Base-by-base conservation (phyloP, 2,888 invertebrate species). In the Oscheius onirici region DNA sequence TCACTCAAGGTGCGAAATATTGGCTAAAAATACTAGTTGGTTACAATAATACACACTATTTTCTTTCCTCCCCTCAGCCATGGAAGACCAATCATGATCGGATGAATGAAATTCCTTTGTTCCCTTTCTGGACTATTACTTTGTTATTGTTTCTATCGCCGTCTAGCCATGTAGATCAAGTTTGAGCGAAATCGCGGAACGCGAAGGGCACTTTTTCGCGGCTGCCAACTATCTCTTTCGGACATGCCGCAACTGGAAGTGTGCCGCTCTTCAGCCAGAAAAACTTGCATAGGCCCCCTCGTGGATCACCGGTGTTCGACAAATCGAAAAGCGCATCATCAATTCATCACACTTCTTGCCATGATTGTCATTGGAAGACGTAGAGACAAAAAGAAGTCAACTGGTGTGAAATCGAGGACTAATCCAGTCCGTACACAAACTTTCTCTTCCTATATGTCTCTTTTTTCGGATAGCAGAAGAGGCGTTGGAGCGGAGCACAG, bases 141-240 rank as follows among this genome's bases (percentile, higher is more conserved):
- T 55, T 55, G 55, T 55, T 55, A 55, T 55, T 55, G 55, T 55
- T 55, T 55, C 55, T 55, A 26, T 49, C 22, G 49, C 22, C 22
- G 28, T 55, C n/a, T 55, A 15, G 54, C 22, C 54, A 22, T 24
- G 40, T 28, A 24, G 54, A 52, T 66, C 66, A 54, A 66, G 66
- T 66, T 66, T 52, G 66, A 54, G 66, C 66, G 66, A 66, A 66
- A 66, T 66, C 66, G 66, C 66, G 66, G 66, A 66, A 66, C 66
- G 66, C 66, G 24, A 54, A 46, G 63, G 46, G 63, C 63, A 63
- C 63, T 63, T 63, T 63, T 63, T 63, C 63, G 46, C 26, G 63
- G 46, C 63, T 63, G 63, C 66, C 54, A 52, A 66, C 66, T 66
- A 66, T 66, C 66, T 66, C 66, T 66, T 66, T 66, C 54, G 52